Base-by-base conservation (phyloP, 2,113 vertebrate genomes). In the Hyperopisus bebe region DNA sequence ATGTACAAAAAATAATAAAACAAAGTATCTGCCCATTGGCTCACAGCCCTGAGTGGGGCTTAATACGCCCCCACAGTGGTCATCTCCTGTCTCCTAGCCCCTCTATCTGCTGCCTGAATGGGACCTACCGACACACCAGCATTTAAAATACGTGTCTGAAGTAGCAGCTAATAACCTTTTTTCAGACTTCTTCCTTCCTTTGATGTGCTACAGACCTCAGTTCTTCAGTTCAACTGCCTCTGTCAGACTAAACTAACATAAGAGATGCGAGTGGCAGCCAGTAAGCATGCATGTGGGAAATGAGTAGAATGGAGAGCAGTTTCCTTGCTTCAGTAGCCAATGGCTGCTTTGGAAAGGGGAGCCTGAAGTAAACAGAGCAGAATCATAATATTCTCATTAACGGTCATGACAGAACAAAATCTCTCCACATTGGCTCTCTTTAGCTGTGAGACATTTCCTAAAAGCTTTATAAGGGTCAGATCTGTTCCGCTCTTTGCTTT, bases 401-500 rank as follows among this genome's bases (percentile, higher is more conserved):
- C 31, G 5, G 11, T 47, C 21, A 27, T 47, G 24, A 85, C 42
- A 85, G 11, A 48, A 13, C 42, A 47, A 24, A n/a, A 85, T 85
- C 47, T 85, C 3, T 77, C 31, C 35, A 39, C 5, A 19, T 77
- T 31, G 35, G 31, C 31, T 77, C 10, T 83, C 24, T 46, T 51
- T 86, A 31, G 50, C 24, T 55, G 48, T 13, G 27, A 53, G 47
- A n/a, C 80, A n/a, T 15, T 47, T 83, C 17, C 42, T 51, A 53
- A 17, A 47, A 17, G n/a, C 50, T 53, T 31, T 47, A 15, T 19
- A n/a, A 27, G 24, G 27, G n/a, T 55, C 15, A 51, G 50, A 8
- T 35, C 55, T 88, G 42, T 51, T 90, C 44, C 47, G 10, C 58
- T 82, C 47, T 70, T 62, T 19, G 80, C 83, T 74, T 86, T 89